Base-by-base conservation (phyloP, 2,113 vertebrate genomes). In the Labeo rohita region DNA sequence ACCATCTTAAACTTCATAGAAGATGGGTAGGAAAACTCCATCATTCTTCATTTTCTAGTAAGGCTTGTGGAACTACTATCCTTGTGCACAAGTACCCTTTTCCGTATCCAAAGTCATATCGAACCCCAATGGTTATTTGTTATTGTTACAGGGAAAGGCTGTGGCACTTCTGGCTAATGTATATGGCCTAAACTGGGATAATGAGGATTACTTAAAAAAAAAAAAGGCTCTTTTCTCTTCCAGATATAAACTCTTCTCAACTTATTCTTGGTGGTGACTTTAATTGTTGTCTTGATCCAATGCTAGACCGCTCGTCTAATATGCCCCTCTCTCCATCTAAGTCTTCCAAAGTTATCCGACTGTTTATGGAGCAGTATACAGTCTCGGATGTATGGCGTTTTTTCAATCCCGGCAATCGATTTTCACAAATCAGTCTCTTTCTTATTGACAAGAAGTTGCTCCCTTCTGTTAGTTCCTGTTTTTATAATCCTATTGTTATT, bases 351-450 rank as follows among this genome's bases (percentile, higher is more conserved):
- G 3, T 70, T 2, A 70, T 83, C 18, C 7, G 49, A 18, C 10
- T 68, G 15, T 83, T 70, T 70, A 47, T 83, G 39, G 63, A 83
- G 63, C 45, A 70, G 8, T 52, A 70, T 10, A 8, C 23, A 6
- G 28, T 68, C 15, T 81, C 59, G 2, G 79, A 81, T 28, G 39
- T 47, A 23, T 81, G 79, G 76, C 52, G 50, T 6, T 79, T 79
- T 47, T 49, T 65, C n/a, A 63, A 65, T 23, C n/a, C n/a, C n/a
- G n/a, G n/a, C n/a, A n/a, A n/a, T n/a, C n/a, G n/a, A n/a, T n/a
- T n/a, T 28, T 13, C 80, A 8, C 61, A 18, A 28, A 49, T 82
- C 2, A 21, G 68, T 23, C 15, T 8, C 43, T 50, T 52, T 70
- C 59, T 70, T 3, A 10, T 70, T 2, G 43, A 68, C 10, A 70